phyloP scores from a whole-genome alignment of 2,113 vertebrate genomes.

The Thryonomys swinderianus region DNA sequence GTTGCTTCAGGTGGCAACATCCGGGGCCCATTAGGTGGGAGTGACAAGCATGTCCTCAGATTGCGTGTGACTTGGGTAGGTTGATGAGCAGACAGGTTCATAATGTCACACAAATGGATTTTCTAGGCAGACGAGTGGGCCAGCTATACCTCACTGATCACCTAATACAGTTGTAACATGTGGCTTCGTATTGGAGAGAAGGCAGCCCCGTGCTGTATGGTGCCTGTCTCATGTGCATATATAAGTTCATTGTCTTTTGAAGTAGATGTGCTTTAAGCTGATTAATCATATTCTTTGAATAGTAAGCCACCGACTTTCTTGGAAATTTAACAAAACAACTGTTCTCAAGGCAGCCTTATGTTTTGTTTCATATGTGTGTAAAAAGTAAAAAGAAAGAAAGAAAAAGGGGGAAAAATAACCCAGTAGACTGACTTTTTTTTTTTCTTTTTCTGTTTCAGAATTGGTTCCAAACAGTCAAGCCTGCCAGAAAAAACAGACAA shows the following conservation, averaged over 20 bases:
- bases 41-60: constrained; percentile 9
- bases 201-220: background rate
- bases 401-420: background rate
- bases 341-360: constrained; percentile 72
- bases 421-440: constrained; percentile 76
- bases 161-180: background rate
- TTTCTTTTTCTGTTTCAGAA: constrained; percentile 85
- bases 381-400: background rate
- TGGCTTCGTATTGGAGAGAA: background rate
- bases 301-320: constrained; percentile 75
- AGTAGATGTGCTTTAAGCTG: constrained; percentile 68
- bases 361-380: constrained; percentile 70
- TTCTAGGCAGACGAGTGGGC: constrained; percentile 34
- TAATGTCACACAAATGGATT: constrained; percentile 50
- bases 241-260: constrained; percentile 48
- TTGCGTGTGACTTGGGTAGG: constrained; percentile 57
- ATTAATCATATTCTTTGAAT: constrained; percentile 75
- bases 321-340: constrained; percentile 74
- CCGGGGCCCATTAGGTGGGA: constrained; percentile 61
- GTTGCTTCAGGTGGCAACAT: no score
- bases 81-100: constrained; percentile 60
- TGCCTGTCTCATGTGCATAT: background rate
- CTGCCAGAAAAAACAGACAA: constrained; percentile 88
- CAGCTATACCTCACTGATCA: constrained; percentile 22
- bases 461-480: constrained; percentile 81